Percentiles rank a stretch among this genome's conserved stretches.
phyloP scores from a whole-genome alignment of 1,140 invertebrate species.

The Drosophila erecta region DNA sequence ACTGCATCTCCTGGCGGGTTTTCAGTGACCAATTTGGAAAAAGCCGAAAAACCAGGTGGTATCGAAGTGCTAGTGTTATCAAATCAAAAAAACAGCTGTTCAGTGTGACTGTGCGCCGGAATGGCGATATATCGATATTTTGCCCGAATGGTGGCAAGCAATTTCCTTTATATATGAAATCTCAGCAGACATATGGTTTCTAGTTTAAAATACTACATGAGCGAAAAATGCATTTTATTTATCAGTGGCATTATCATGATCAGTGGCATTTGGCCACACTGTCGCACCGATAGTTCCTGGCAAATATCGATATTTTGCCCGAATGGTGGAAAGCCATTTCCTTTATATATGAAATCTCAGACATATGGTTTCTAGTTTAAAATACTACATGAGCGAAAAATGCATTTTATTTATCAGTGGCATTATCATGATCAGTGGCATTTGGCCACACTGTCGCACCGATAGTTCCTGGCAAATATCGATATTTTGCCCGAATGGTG shows the following conservation, averaged over 20 bases:
- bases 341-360: no score
- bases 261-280: neutral
- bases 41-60: neutral
- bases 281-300: neutral
- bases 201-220: no score
- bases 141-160: neutral
- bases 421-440: no score
- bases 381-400: no score
- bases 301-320: neutral
- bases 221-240: no score
- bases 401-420: no score
- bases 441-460: neutral
- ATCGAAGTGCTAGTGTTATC: conserved; percentile 4
- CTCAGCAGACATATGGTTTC: no score
- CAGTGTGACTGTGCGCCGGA: conserved; percentile 2
- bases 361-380: no score
- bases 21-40: conserved; percentile 36
- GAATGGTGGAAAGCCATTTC: neutral
- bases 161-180: neutral
- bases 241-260: no score
- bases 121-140: neutral
- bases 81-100: conserved; percentile 35
- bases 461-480: neutral
- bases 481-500: neutral
- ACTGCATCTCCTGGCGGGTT: conserved; percentile 41